phyloP scores from a whole-genome alignment of 35 echinoderm and acorn worm species.

The Stichopus chloronotus region DNA sequence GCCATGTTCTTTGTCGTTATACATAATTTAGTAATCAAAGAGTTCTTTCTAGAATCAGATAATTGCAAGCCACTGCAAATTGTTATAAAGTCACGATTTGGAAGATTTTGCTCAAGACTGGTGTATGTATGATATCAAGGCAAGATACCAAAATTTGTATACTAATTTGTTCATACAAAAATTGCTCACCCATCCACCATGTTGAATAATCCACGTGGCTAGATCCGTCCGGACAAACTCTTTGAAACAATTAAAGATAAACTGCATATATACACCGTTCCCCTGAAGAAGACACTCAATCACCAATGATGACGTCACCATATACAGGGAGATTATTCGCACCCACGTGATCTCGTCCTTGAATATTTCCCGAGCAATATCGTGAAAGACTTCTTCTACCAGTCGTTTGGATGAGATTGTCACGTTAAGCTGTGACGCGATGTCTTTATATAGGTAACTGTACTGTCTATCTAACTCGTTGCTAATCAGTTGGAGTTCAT shows the following conservation, averaged over 20 bases:
- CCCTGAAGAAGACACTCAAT: conserved; percentile 67
- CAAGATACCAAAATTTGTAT: too few species aligned
- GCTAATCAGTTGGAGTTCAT: conserved; percentile 46
- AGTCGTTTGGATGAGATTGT: conserved; percentile 47
- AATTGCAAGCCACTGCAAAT: too few species aligned
- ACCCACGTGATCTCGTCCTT: conserved; percentile 67
- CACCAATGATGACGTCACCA: conserved; percentile 57
- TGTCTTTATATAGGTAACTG: conserved; percentile 54
- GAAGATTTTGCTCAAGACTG: too few species aligned
- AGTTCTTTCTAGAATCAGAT: too few species aligned
- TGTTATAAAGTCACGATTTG: too few species aligned
- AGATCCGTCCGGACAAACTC: conserved; percentile 59
- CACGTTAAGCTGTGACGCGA: conserved; percentile 64
- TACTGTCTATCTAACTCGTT: conserved; percentile 64
- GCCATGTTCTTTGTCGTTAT: too few species aligned
- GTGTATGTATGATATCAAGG: too few species aligned
- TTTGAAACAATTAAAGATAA: conserved; percentile 46
- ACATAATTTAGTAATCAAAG: too few species aligned
- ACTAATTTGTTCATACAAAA: too few species aligned
- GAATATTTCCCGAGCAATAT: conserved; percentile 55
- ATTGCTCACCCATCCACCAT: conserved; percentile 65
- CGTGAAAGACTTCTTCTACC: conserved; percentile 56
- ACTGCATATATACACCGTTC: conserved; percentile 66
- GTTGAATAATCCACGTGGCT: conserved; percentile 59
- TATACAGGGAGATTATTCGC: conserved; percentile 51